phyloP scores from a whole-genome alignment of 2,113 vertebrate species.

The Rhinolophus sinicus region DNA sequence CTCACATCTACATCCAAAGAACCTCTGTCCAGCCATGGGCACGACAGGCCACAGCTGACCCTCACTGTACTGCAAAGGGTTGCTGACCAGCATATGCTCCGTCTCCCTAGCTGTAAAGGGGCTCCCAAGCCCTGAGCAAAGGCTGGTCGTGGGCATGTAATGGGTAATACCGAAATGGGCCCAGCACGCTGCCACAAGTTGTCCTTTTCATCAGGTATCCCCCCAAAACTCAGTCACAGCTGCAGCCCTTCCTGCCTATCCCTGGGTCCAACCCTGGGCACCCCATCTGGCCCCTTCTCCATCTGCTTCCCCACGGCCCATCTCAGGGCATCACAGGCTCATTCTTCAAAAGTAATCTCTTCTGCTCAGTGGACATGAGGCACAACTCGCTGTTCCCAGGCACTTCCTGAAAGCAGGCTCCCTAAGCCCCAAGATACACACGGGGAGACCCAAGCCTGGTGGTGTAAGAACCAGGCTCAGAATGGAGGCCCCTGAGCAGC shows the following conservation, averaged over 20 bases:
- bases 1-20: no score
- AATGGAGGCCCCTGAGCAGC: neutral
- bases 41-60: neutral
- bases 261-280: no score
- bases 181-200: neutral
- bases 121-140: neutral
- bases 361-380: fast-evolving
- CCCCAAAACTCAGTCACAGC: no score
- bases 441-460: neutral
- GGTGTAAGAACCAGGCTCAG: neutral
- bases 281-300: neutral
- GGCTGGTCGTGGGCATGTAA: neutral
- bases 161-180: neutral
- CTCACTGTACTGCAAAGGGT: no score
- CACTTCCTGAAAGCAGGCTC: no score
- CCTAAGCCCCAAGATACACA: neutral
- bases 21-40: neutral
- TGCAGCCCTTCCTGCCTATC: neutral
- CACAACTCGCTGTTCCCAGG: fast-evolving
- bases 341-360: neutral
- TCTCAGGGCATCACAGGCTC: neutral
- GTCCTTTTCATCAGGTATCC: no score
- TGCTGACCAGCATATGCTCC: neutral
- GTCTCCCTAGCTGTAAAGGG: neutral
- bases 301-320: neutral